Evolutionary conservation across 2,113 vertebrate genomes (phyloP).

Genomic region (Pomatorhinus ruficollis): DNA sequence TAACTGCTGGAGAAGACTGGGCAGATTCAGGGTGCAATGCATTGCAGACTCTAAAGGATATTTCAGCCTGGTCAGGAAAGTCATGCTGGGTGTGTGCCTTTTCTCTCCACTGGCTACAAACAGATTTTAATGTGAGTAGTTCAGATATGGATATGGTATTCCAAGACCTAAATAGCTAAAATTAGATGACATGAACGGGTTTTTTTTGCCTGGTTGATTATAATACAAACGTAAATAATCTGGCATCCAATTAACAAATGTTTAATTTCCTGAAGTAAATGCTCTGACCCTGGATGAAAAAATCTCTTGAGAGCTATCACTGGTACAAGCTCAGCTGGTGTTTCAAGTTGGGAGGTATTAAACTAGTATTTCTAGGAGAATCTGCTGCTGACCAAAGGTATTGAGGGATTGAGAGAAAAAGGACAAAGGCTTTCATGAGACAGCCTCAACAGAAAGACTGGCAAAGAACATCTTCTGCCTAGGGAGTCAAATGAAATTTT

Average conservation of each 20-base stretch:
- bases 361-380: not conserved
- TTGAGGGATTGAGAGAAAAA: not conserved
- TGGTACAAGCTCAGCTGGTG: not conserved
- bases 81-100: not conserved
- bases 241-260: not conserved
- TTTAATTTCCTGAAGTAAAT: not conserved
- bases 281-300: not conserved
- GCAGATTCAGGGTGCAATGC: not conserved
- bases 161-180: not conserved
- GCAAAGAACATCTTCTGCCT: not conserved
- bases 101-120: not conserved
- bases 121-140: not conserved
- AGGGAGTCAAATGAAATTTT: not conserved
- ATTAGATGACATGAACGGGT: not conserved
- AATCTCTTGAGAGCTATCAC: not conserved
- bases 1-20: not conserved
- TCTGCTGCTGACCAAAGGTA: not conserved
- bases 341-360: not conserved
- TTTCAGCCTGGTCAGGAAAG: not conserved
- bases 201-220: not conserved
- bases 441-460: not conserved
- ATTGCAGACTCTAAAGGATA: not conserved
- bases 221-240: not conserved
- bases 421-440: not conserved
- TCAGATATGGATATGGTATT: not conserved